phyloP scores from a whole-genome alignment of 2,113 vertebrate genomes.

The Lagopus leucura region DNA sequence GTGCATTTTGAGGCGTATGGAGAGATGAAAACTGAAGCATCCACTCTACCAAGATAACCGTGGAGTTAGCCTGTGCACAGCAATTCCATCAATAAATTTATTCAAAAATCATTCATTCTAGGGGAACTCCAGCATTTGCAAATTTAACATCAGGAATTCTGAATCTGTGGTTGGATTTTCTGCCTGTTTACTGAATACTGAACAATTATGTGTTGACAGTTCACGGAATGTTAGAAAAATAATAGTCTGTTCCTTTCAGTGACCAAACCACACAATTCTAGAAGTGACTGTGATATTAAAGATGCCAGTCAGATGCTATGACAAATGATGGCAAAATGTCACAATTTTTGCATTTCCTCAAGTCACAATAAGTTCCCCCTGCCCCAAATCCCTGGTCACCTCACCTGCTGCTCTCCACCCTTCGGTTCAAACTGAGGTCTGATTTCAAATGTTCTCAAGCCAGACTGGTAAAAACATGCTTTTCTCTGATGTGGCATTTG shows the following conservation, averaged over 20 bases:
- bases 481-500: constrained; percentile 23
- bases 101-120: not conserved
- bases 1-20: not conserved
- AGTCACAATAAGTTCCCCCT: not conserved
- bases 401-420: not conserved
- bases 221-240: not conserved
- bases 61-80: not conserved
- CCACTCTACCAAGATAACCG: not conserved
- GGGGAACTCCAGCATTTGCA: not conserved
- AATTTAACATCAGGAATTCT: not conserved
- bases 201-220: not conserved
- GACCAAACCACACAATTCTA: not conserved
- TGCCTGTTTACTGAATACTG: not conserved
- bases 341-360: not conserved
- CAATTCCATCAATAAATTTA: not conserved
- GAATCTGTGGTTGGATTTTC: not conserved
- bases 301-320: not conserved
- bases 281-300: not conserved
- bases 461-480: not conserved
- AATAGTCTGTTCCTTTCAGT: not conserved
- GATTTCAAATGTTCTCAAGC: constrained; percentile 1
- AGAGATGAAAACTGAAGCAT: not conserved
- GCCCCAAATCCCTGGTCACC: not conserved
- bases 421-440: not conserved
- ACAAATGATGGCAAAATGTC: not conserved